These are phyloP conservation scores for Acrobasis repandana DNA, from an alignment of 2,888 invertebrate genomes.

Conservation along the genomic window DNA sequence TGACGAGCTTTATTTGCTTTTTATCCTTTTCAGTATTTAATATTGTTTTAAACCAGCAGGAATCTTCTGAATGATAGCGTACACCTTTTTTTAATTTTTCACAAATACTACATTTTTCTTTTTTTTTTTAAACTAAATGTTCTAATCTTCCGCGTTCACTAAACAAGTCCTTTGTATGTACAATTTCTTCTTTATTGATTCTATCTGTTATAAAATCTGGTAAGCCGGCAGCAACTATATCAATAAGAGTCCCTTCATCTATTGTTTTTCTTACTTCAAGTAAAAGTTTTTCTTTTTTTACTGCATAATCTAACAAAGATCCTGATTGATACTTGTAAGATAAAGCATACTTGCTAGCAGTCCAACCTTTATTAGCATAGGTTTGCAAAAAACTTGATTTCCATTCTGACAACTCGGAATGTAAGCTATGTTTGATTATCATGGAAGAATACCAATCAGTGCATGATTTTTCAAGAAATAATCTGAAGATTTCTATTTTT, in stretches of 20 bases:
- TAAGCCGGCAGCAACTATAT: slow-evolving; percentile 28
- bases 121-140: slow-evolving; percentile 23
- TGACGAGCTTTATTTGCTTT: neutral
- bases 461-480: neutral
- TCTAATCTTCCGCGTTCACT: slow-evolving; percentile 28
- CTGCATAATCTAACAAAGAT: neutral
- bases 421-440: neutral
- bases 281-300: slow-evolving; percentile 21
- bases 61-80: slow-evolving; percentile 25
- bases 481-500: slow-evolving; percentile 1
- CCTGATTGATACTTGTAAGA: neutral
- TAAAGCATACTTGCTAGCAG: neutral
- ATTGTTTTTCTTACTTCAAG: slow-evolving; percentile 28
- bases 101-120: slow-evolving; percentile 24
- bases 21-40: neutral
- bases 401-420: slow-evolving; percentile 1
- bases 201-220: slow-evolving; percentile 27
- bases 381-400: neutral
- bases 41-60: neutral
- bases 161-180: slow-evolving; percentile 15
- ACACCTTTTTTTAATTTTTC: slow-evolving; percentile 28
- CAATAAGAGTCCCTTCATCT: slow-evolving; percentile 24
- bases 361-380: neutral
- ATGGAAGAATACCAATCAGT: neutral
- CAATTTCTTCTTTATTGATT: slow-evolving; percentile 25